A percentile compares a stretch with the other conserved stretches of the same genome.
Evolutionary conservation across 2,888 invertebrate genomes (phyloP).

Genomic region (Gisinianus flammeolus): DNA sequence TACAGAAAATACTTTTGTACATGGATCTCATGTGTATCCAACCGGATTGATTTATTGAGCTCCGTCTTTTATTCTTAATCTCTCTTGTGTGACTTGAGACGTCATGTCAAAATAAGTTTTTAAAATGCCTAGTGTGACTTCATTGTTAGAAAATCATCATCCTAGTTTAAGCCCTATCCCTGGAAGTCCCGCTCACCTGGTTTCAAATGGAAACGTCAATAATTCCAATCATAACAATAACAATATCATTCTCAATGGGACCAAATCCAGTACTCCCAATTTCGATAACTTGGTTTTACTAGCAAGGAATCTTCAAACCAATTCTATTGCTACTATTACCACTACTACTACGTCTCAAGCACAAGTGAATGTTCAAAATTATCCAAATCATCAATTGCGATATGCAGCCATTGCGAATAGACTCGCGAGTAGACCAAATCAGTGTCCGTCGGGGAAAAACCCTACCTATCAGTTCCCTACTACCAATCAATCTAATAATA

Average conservation of each 20-base stretch:
- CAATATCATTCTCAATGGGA: not conserved
- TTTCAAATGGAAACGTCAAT: slow-evolving; percentile 24
- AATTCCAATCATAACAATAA: slow-evolving; percentile 13
- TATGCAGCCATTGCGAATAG: slow-evolving; percentile 44
- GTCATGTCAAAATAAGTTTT: not conserved
- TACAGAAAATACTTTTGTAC: not conserved
- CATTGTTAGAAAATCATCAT: slow-evolving; percentile 46
- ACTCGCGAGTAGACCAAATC: slow-evolving; percentile 38
- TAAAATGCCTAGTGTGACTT: slow-evolving; percentile 46
- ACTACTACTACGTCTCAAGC: not conserved
- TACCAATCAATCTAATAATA: slow-evolving; percentile 21
- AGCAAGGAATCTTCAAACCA: slow-evolving; percentile 37
- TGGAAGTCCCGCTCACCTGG: slow-evolving; percentile 43
- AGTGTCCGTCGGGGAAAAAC: not conserved
- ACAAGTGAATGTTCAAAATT: slow-evolving; percentile 8
- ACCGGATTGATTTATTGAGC: no score
- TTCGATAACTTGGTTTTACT: slow-evolving; percentile 43
- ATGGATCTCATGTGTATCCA: not conserved
- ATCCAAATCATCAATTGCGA: slow-evolving; percentile 43
- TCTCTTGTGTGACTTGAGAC: not conserved
- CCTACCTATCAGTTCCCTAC: slow-evolving; percentile 16
- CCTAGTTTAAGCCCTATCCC: slow-evolving; percentile 46
- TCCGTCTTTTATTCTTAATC: no score
- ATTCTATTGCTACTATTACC: not conserved
- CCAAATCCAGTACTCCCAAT: slow-evolving; percentile 30